Percentiles rank a stretch among this genome's conserved stretches.
Conservation (phyloP, 2,113 vertebrate genomes). For the Peromyscus leucopus region DNA sequence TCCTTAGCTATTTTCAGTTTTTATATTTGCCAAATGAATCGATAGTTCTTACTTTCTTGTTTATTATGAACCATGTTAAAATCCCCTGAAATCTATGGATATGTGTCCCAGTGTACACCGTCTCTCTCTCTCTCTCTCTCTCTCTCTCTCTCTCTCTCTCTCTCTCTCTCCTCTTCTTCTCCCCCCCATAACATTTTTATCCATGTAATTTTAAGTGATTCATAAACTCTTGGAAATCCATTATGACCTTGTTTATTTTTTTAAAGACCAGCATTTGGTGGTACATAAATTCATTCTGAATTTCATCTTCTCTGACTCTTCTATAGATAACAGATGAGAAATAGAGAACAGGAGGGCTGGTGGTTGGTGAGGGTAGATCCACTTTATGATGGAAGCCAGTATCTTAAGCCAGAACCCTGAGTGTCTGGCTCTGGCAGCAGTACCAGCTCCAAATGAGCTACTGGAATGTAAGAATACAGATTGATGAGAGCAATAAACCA, state of each 20-base stretch:
- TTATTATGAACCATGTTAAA: background rate
- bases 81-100: background rate
- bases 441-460: conserved; percentile 27
- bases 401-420: conserved; percentile 66
- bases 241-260: background rate
- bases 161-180: background rate
- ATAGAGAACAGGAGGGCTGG: background rate
- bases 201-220: conserved; percentile 41
- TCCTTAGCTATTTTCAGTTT: background rate
- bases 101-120: background rate
- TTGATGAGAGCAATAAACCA: conserved; percentile 77
- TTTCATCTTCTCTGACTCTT: conserved; percentile 29
- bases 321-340: background rate
- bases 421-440: conserved; percentile 57
- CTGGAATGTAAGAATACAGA: conserved; percentile 72
- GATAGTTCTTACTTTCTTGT: background rate
- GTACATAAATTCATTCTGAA: conserved; percentile 9
- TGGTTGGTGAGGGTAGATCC: background rate
- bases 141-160: background rate
- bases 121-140: background rate
- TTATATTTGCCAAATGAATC: conserved; percentile 45
- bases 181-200: background rate
- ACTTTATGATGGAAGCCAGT: conserved; percentile 15
- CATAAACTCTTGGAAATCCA: conserved; percentile 29
- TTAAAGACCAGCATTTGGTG: conserved; percentile 10